These are phyloP conservation scores for Seriola rivoliana DNA, from an alignment of 2,113 vertebrate genomes.

Conservation along the genomic window DNA sequence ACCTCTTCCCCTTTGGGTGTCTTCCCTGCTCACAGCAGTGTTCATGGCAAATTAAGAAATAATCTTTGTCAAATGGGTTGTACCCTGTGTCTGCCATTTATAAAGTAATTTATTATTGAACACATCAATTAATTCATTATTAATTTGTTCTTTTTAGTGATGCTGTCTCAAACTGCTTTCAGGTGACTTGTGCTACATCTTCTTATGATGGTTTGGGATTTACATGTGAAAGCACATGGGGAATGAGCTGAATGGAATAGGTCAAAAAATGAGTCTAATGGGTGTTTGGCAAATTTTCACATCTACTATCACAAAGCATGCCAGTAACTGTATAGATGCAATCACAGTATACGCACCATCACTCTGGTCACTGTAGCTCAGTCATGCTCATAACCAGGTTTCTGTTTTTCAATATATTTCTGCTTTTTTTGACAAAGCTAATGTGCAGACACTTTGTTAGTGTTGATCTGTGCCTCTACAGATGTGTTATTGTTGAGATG, in stretches of 20 bases:
- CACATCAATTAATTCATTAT: slow-evolving; percentile 7
- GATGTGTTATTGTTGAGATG: not conserved
- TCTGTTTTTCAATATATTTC: not conserved
- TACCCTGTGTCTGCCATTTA: slow-evolving; percentile 47
- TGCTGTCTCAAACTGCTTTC: slow-evolving; percentile 7
- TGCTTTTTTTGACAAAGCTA: not conserved
- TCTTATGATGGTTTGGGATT: not conserved
- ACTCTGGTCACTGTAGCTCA: not conserved
- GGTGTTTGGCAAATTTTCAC: not conserved
- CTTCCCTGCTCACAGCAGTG: slow-evolving; percentile 50
- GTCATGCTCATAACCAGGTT: not conserved
- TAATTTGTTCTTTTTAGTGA: slow-evolving; percentile 34
- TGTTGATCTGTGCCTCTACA: not conserved
- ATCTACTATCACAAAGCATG: not conserved
- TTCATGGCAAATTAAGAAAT: slow-evolving; percentile 48
- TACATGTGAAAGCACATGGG: not conserved
- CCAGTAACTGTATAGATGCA: not conserved
- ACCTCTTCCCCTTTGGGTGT: slow-evolving; percentile 42
- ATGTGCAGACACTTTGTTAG: not conserved
- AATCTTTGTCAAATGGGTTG: slow-evolving; percentile 38
- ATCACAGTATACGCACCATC: not conserved
- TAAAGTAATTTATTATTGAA: slow-evolving; percentile 25
- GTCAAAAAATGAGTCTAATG: not conserved
- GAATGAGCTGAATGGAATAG: not conserved
- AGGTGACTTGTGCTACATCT: not conserved